These are phyloP conservation scores for Mya arenaria DNA, from an alignment of 1,140 invertebrate species.

Conservation along the genomic window DNA sequence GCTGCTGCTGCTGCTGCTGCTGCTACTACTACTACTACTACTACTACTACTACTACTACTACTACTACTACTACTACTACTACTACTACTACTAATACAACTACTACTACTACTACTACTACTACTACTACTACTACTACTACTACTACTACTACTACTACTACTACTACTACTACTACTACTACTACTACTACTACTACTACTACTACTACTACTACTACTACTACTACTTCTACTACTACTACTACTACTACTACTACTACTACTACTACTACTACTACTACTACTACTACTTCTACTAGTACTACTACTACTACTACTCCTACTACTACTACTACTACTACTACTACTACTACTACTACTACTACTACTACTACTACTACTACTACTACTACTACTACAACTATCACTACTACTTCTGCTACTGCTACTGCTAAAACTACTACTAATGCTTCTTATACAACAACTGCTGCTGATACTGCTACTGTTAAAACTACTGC, in stretches of 20 bases:
- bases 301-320: no score
- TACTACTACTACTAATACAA: no score
- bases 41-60: background rate
- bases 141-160: background rate
- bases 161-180: background rate
- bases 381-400: no score
- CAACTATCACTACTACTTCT: no score
- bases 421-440: no score
- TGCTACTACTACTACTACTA: background rate
- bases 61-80: background rate
- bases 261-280: background rate
- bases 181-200: background rate
- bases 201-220: background rate
- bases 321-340: no score
- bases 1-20: background rate
- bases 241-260: background rate
- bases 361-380: no score
- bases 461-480: no score
- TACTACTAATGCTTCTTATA: no score
- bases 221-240: background rate
- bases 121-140: background rate
- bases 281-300: background rate
- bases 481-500: no score
- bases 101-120: background rate
- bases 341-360: no score